These are phyloP conservation scores for Acanthosepion esculentum DNA, from an alignment of 2,888 invertebrate species.

Conservation along the genomic window DNA sequence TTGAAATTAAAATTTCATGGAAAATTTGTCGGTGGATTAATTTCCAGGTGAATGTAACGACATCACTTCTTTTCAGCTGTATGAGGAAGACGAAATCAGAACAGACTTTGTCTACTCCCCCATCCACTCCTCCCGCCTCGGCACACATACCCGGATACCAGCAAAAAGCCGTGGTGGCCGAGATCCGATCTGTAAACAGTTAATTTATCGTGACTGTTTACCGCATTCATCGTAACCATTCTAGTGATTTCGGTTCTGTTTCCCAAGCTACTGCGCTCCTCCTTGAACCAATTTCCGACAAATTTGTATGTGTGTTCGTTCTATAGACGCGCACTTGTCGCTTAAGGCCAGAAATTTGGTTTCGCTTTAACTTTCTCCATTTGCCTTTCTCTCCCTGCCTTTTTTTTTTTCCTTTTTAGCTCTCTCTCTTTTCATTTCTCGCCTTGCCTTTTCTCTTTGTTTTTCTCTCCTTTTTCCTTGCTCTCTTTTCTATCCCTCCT, in stretches of 20 bases:
- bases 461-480: too few relatives aligned
- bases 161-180: neutral
- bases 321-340: neutral
- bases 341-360: too few relatives aligned
- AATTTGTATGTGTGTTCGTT: neutral
- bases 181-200: neutral
- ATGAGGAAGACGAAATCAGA: neutral
- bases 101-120: neutral
- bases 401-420: too few relatives aligned
- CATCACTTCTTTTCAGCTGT: neutral
- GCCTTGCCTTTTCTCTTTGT: too few relatives aligned
- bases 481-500: too few relatives aligned
- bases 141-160: too few relatives aligned
- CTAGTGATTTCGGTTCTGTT: neutral
- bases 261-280: too few relatives aligned
- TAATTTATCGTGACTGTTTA: neutral
- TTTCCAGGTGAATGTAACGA: neutral
- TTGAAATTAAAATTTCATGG: too few relatives aligned
- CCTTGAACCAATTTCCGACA: neutral
- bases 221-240: neutral
- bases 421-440: too few relatives aligned
- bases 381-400: too few relatives aligned
- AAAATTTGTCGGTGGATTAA: neutral
- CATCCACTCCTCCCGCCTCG: neutral
- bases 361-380: too few relatives aligned